These are phyloP conservation scores for Nomada flava DNA, from an alignment of 2,888 invertebrate species.

Conservation along the genomic window DNA sequence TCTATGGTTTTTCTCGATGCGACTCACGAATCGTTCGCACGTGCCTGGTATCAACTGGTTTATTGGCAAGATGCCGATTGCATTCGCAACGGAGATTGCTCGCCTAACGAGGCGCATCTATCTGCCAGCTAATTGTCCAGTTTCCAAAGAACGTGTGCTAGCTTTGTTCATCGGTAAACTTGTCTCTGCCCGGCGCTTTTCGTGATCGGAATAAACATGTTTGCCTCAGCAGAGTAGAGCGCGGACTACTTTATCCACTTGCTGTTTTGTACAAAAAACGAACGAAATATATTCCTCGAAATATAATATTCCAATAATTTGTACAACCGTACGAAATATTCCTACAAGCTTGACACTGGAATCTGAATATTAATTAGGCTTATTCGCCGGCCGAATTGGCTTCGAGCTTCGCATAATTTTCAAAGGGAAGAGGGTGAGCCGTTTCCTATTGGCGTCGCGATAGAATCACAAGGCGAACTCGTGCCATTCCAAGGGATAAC, in stretches of 20 bases:
- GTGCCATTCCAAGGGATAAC: slow-evolving; percentile 30
- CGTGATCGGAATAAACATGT: slow-evolving; percentile 25
- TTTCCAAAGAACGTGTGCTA: slow-evolving; percentile 39
- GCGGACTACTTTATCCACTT: not conserved
- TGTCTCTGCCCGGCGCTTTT: slow-evolving; percentile 15
- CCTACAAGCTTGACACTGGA: not conserved
- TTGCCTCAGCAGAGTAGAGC: not conserved
- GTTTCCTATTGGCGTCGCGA: not conserved
- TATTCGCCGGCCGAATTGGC: not conserved
- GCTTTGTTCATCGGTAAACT: not conserved
- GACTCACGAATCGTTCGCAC: slow-evolving; percentile 39
- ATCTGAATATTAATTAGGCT: not conserved
- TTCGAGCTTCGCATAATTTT: not conserved
- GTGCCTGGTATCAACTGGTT: slow-evolving; percentile 45
- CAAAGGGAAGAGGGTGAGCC: not conserved
- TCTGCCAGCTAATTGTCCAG: slow-evolving; percentile 40
- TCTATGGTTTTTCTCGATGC: not conserved
- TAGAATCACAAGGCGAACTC: slow-evolving; percentile 1
- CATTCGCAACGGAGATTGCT: slow-evolving; percentile 45
- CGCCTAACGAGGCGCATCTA: slow-evolving; percentile 25
- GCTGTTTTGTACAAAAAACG: not conserved
- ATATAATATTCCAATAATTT: not conserved
- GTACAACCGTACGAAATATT: not conserved
- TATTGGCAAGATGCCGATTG: slow-evolving; percentile 50
- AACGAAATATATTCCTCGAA: too few species aligned